phyloP scores from a whole-genome alignment of 2,888 invertebrate genomes.

The Drosophila algonquin region DNA sequence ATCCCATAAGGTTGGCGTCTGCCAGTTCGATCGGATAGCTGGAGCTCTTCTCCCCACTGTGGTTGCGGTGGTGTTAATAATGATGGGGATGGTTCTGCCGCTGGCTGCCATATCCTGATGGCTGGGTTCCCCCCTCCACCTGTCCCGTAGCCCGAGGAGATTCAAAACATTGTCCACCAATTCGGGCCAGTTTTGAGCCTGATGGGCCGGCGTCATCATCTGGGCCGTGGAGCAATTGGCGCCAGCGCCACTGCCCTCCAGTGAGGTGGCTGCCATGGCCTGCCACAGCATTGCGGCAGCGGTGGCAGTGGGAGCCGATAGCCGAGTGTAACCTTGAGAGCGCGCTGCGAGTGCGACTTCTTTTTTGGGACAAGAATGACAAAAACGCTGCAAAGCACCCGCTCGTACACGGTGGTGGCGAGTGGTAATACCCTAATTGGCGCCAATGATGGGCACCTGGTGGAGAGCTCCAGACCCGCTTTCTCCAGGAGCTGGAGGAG shows the following conservation, averaged over 20 bases:
- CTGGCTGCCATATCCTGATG: slow-evolving; percentile 16
- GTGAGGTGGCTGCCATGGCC: slow-evolving; percentile 64
- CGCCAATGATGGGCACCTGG: too few species aligned
- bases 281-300: slow-evolving; percentile 53
- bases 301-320: slow-evolving; percentile 18
- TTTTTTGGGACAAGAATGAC: not conserved
- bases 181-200: slow-evolving; percentile 61
- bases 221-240: slow-evolving; percentile 63
- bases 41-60: slow-evolving; percentile 75
- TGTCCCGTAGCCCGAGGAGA: slow-evolving; percentile 42
- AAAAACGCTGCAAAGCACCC: too few species aligned
- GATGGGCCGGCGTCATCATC: slow-evolving; percentile 61
- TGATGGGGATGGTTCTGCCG: slow-evolving; percentile 27
- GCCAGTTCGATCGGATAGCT: slow-evolving; percentile 78
- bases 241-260: slow-evolving; percentile 55
- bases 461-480: too few species aligned
- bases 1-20: slow-evolving; percentile 78
- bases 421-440: too few species aligned
- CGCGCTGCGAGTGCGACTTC: slow-evolving; percentile 20
- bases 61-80: slow-evolving; percentile 43
- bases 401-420: too few species aligned
- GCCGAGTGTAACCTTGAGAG: slow-evolving; percentile 60
- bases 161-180: slow-evolving; percentile 60
- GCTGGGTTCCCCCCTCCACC: slow-evolving; percentile 15
- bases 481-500: too few species aligned